Evolutionary conservation across 2,797 vertebrate species (phyloP).

Genomic region (Acestrorhynchus altus): DNA sequence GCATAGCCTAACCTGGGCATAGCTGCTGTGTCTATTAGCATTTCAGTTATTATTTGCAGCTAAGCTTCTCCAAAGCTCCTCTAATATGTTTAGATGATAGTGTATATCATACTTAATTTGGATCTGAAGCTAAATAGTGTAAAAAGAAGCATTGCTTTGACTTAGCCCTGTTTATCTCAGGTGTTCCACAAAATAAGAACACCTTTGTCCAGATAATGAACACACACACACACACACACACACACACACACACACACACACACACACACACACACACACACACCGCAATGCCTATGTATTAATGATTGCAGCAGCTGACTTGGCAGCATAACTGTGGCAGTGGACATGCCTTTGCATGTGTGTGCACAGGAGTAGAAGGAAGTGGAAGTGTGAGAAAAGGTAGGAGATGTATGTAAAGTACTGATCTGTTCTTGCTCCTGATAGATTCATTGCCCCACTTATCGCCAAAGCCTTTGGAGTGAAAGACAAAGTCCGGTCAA

Average conservation of each 20-base stretch:
- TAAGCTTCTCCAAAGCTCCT: too few species aligned
- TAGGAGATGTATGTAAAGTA: background rate
- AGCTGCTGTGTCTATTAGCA: too few species aligned
- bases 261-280: background rate
- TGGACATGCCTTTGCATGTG: conserved; percentile 26
- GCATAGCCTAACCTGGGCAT: too few species aligned
- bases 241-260: background rate
- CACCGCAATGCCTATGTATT: too few species aligned
- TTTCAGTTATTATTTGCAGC: too few species aligned
- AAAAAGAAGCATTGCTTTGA: too few species aligned
- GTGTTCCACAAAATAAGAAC: too few species aligned
- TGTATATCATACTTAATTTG: too few species aligned
- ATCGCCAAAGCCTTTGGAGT: conserved; percentile 69
- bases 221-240: too few species aligned
- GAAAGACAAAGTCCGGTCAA: conserved; percentile 64
- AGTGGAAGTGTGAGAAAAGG: background rate
- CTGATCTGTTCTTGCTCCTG: conserved; percentile 7
- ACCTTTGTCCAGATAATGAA: background rate
- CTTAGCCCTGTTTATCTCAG: too few species aligned
- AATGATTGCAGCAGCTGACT: background rate
- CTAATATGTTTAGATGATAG: too few species aligned
- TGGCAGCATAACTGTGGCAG: background rate
- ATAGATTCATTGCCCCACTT: conserved; percentile 59
- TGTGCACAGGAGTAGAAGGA: background rate
- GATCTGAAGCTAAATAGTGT: too few species aligned